phyloP scores from a whole-genome alignment of 2,888 invertebrate species.

The Morpho helenor region DNA sequence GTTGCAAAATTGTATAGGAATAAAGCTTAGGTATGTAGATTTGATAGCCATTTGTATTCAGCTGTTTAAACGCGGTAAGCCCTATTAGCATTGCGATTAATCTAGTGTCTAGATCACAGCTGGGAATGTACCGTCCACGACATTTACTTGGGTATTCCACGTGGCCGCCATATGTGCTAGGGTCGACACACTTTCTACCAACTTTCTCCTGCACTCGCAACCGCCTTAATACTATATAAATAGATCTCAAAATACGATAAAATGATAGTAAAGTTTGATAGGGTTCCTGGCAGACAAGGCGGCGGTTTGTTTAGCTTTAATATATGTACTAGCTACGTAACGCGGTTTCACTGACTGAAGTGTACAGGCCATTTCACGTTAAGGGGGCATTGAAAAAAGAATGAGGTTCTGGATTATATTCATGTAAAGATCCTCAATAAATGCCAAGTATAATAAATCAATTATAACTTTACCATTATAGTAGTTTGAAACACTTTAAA shows the following conservation, averaged over 20 bases:
- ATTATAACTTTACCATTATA: too few species aligned
- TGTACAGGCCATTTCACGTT: too few species aligned
- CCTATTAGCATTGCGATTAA: constrained; percentile 17
- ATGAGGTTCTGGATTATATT: too few species aligned
- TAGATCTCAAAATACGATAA: constrained; percentile 9
- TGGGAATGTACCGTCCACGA: constrained; percentile 13
- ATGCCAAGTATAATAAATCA: too few species aligned
- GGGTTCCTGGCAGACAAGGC: constrained; percentile 22
- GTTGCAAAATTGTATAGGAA: too few species aligned
- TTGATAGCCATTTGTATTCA: background rate
- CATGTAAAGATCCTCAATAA: too few species aligned
- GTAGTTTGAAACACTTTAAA: too few species aligned
- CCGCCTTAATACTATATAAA: background rate
- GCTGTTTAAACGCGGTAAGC: background rate
- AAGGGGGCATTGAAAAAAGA: too few species aligned
- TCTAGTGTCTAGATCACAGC: constrained; percentile 7
- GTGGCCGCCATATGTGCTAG: constrained; percentile 25
- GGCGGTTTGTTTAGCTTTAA: constrained; percentile 23
- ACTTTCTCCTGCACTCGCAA: constrained; percentile 10
- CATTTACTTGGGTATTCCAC: constrained; percentile 15
- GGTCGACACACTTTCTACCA: constrained; percentile 25
- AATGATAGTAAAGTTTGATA: background rate
- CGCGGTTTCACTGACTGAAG: too few species aligned
- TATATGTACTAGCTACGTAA: background rate
- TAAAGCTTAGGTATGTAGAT: too few species aligned